A percentile compares a stretch with the other conserved stretches of the same genome.
Conservation (phyloP, 2,113 vertebrate genomes). For the Zonotrichia leucophrys region DNA sequence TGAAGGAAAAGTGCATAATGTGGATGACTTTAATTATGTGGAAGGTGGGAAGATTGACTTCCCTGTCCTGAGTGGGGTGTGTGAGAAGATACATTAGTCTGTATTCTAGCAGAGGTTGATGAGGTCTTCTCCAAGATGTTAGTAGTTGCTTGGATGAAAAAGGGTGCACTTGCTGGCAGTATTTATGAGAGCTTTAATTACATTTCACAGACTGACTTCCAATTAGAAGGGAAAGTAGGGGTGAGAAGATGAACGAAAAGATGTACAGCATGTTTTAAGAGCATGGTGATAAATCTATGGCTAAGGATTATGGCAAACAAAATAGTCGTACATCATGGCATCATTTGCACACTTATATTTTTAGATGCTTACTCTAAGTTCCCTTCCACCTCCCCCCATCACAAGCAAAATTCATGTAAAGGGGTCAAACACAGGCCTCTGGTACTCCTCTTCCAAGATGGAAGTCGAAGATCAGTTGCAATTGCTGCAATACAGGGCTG, state of each 20-base stretch:
- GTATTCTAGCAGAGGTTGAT: constrained; percentile 27
- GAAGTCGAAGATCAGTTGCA: constrained; percentile 20
- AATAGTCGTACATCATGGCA: background rate
- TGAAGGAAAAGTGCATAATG: background rate
- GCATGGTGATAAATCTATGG: background rate
- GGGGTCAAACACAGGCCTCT: background rate
- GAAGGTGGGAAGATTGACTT: constrained; percentile 50
- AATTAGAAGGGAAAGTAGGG: constrained; percentile 8
- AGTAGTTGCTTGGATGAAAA: constrained; percentile 34
- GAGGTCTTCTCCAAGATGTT: constrained; percentile 49
- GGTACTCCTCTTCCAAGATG: background rate
- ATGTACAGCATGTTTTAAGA: background rate
- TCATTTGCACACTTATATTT: background rate
- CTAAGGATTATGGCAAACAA: constrained; percentile 20
- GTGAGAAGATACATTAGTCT: constrained; percentile 21
- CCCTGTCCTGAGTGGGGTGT: background rate
- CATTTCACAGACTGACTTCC: constrained; percentile 42
- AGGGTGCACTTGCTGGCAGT: constrained; percentile 24
- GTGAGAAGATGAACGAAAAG: background rate
- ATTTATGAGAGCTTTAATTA: constrained; percentile 69
- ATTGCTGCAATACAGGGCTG: background rate
- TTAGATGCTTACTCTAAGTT: background rate
- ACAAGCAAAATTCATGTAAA: background rate
- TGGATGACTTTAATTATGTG: constrained; percentile 38
- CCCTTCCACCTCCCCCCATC: too few relatives aligned